Evolutionary conservation across 2,113 vertebrate species (phyloP).

Genomic region (Asarcornis scutulata): DNA sequence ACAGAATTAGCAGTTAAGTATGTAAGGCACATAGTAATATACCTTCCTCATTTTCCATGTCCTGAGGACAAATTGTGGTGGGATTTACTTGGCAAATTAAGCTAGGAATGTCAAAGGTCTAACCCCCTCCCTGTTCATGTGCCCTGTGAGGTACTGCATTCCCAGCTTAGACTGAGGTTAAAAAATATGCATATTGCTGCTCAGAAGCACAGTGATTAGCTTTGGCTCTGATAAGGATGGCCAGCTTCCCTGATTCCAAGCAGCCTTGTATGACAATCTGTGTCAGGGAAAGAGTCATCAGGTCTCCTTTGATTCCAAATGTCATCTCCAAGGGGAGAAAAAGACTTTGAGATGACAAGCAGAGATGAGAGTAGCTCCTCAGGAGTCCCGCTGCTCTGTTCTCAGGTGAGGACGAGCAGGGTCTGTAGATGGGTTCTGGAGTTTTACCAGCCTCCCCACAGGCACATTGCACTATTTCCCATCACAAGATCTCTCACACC

Average conservation of each 20-base stretch:
- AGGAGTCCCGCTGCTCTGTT: not conserved
- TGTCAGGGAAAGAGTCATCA: not conserved
- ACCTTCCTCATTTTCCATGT: not conserved
- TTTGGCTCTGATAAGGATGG: not conserved
- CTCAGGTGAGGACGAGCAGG: not conserved
- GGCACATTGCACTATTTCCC: not conserved
- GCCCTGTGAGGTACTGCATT: not conserved
- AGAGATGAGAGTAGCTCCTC: not conserved
- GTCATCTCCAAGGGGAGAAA: not conserved
- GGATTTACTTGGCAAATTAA: not conserved
- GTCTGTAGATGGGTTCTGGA: not conserved
- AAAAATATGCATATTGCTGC: not conserved
- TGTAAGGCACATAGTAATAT: no score
- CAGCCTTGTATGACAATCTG: not conserved
- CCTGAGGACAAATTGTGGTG: not conserved
- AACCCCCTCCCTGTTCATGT: not conserved
- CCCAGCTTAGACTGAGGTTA: not conserved
- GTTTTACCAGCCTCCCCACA: not conserved
- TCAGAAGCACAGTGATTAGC: not conserved
- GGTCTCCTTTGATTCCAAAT: not conserved
- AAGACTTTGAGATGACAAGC: fast-evolving
- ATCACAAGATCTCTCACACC: not conserved
- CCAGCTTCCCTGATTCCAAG: not conserved
- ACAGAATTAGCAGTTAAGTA: no score
- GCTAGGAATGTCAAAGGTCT: not conserved